A percentile compares a stretch with the other conserved stretches of the same genome.
phyloP scores from a whole-genome alignment of 2,888 invertebrate genomes.

The Limnephilus marmoratus region DNA sequence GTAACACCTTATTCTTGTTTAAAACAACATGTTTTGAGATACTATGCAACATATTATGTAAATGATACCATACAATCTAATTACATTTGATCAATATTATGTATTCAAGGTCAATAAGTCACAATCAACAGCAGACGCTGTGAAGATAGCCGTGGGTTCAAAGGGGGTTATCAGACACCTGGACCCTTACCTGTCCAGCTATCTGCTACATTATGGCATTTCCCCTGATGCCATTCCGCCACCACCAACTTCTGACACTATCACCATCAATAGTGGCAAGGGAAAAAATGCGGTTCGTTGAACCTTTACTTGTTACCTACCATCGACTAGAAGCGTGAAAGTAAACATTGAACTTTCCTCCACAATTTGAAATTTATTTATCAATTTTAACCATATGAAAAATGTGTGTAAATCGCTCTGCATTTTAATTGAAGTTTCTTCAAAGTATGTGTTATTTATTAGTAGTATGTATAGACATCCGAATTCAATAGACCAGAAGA shows the following conservation, averaged over 20 bases:
- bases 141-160: slow-evolving; percentile 70
- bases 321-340: background rate
- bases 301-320: background rate
- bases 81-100: background rate
- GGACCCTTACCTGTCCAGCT: slow-evolving; percentile 74
- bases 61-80: background rate
- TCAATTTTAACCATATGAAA: no score
- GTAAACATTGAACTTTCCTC: background rate
- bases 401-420: background rate
- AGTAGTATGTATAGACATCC: no score
- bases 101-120: background rate
- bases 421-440: background rate
- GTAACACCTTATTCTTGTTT: background rate
- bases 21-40: background rate
- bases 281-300: background rate
- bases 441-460: background rate
- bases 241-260: slow-evolving; percentile 74
- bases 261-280: slow-evolving; percentile 73
- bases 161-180: slow-evolving; percentile 70
- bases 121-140: slow-evolving; percentile 58
- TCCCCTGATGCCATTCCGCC: slow-evolving; percentile 68
- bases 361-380: background rate
- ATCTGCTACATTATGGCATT: slow-evolving; percentile 71
- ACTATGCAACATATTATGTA: background rate
- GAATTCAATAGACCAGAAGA: no score